A percentile compares a stretch with the other conserved stretches of the same genome.
Conservation (phyloP, 2,797 vertebrate species). For the Babyrousa celebensis region DNA sequence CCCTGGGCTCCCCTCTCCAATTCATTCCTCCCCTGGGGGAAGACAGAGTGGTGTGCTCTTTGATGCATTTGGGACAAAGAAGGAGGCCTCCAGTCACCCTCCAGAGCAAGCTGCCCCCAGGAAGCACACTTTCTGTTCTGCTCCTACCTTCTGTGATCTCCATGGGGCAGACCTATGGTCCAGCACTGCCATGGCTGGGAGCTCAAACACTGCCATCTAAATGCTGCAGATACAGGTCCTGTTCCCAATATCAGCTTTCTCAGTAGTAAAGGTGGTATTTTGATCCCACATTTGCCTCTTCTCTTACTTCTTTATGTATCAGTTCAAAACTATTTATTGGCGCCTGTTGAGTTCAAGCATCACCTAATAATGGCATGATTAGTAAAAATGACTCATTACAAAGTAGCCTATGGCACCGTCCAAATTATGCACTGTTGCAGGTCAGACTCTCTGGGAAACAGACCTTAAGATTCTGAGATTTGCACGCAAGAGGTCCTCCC, state of each 20-base stretch:
- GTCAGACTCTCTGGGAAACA: neutral
- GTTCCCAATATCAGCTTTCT: neutral
- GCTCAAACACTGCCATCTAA: neutral
- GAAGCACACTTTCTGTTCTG: too few species aligned
- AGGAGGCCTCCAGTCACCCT: neutral
- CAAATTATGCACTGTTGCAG: neutral
- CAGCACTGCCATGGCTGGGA: neutral
- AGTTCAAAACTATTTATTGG: neutral
- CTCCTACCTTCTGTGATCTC: too few species aligned
- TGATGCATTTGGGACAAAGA: neutral
- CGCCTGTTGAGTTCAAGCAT: neutral
- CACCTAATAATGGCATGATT: neutral
- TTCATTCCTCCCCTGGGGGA: neutral
- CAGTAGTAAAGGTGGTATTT: neutral
- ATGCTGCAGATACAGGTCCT: neutral
- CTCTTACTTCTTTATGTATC: neutral
- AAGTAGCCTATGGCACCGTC: neutral
- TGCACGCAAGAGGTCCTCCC: neutral
- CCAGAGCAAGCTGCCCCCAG: neutral
- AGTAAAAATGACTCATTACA: neutral
- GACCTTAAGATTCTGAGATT: neutral
- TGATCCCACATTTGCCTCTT: neutral
- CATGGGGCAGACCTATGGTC: rapidly evolving
- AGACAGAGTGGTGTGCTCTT: neutral
- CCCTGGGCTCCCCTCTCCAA: neutral